Evolutionary conservation across 2,113 vertebrate species (phyloP).

Genomic region (Eleginops maclovinus): DNA sequence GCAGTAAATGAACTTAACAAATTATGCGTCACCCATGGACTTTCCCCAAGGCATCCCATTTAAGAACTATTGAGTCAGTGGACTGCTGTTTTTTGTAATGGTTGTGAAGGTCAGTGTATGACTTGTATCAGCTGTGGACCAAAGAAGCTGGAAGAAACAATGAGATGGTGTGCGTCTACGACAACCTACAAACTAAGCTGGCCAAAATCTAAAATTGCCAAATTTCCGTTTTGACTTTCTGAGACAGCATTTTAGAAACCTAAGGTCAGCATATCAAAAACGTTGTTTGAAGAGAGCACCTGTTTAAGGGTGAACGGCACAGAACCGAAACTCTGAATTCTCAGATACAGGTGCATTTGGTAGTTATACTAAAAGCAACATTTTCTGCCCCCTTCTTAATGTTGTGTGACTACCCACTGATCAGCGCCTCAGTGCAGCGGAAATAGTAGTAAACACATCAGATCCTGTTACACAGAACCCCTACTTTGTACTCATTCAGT

Average conservation of each 20-base stretch:
- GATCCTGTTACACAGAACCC: neutral
- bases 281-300: neutral
- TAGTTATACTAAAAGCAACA: neutral
- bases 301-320: neutral
- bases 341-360: neutral
- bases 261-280: neutral
- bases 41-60: neutral
- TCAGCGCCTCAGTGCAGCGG: neutral
- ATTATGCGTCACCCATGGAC: neutral
- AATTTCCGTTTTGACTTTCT: constrained; percentile 1
- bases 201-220: constrained; percentile 8
- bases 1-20: too few relatives aligned
- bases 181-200: neutral
- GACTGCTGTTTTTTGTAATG: too few relatives aligned
- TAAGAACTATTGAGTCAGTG: neutral
- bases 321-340: neutral
- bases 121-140: neutral
- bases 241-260: constrained; percentile 2
- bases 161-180: constrained; percentile 3
- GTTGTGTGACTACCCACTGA: neutral
- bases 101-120: neutral
- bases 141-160: neutral
- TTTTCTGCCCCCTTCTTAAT: neutral
- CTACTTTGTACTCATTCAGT: neutral
- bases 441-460: neutral